Evolutionary conservation across 2,113 vertebrate species (phyloP).

Genomic region (Lutjanus erythropterus): DNA sequence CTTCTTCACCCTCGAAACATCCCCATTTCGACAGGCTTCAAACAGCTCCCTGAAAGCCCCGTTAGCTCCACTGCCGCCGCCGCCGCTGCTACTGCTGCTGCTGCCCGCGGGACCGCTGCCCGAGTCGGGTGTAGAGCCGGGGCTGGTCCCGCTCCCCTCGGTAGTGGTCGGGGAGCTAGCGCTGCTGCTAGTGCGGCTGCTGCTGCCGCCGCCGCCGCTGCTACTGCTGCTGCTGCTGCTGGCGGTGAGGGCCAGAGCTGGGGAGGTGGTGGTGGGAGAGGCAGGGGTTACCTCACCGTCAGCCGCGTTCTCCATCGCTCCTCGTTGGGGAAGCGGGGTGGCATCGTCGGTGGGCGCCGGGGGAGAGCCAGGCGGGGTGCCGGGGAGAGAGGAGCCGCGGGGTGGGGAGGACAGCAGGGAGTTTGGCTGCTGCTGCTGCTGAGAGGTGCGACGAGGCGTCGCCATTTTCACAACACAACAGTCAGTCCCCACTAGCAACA

Average conservation of each 20-base stretch:
- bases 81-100: not conserved
- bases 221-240: slow-evolving; percentile 50
- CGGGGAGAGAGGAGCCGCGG: slow-evolving; percentile 55
- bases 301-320: slow-evolving; percentile 45
- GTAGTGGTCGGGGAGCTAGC: slow-evolving; percentile 76
- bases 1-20: slow-evolving; percentile 92
- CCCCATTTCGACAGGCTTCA: slow-evolving; percentile 94
- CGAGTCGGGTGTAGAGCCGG: slow-evolving; percentile 73
- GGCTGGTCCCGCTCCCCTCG: slow-evolving; percentile 72
- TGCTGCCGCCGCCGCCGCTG: slow-evolving; percentile 50
- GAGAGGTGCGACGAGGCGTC: slow-evolving; percentile 79
- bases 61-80: not conserved
- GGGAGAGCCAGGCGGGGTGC: slow-evolving; percentile 55
- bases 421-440: slow-evolving; percentile 69
- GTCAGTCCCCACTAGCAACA: slow-evolving; percentile 79
- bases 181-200: slow-evolving; percentile 59
- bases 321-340: slow-evolving; percentile 26
- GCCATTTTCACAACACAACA: slow-evolving; percentile 82
- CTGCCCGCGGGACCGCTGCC: slow-evolving; percentile 39
- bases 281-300: slow-evolving; percentile 74
- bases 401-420: slow-evolving; percentile 67
- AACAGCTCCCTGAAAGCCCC: slow-evolving; percentile 85
- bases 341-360: slow-evolving; percentile 53
- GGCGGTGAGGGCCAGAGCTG: slow-evolving; percentile 65
- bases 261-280: slow-evolving; percentile 70